phyloP scores from a whole-genome alignment of 2,113 vertebrate species.

The Ciconia stormi region DNA sequence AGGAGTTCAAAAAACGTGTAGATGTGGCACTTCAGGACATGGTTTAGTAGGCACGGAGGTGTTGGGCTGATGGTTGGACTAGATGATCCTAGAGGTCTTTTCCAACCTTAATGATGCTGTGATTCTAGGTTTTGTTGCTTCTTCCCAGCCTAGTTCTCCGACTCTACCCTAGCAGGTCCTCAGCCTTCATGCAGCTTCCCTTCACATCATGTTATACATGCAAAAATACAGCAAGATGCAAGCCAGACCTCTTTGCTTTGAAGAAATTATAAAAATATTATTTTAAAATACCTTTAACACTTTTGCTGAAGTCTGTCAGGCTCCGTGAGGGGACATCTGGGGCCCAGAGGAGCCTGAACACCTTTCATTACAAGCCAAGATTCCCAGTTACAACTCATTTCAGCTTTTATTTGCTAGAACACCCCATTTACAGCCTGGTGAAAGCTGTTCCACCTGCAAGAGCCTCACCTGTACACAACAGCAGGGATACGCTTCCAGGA shows the following conservation, averaged over 20 bases:
- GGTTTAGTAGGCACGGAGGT: too few relatives aligned
- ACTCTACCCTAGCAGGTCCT: neutral
- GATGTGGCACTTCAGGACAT: too few relatives aligned
- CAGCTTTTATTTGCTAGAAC: neutral
- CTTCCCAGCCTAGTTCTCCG: neutral
- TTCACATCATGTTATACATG: neutral
- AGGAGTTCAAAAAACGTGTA: too few relatives aligned
- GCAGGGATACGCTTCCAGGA: slow-evolving; percentile 98
- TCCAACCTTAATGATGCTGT: too few relatives aligned
- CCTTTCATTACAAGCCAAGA: neutral
- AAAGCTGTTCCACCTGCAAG: neutral
- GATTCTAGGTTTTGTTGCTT: neutral
- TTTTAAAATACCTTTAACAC: neutral
- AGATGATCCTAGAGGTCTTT: too few relatives aligned
- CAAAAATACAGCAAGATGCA: neutral
- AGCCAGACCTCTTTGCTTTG: neutral
- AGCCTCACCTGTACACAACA: slow-evolving; percentile 91
- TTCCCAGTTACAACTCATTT: neutral
- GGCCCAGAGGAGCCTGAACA: neutral
- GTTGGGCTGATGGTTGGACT: too few relatives aligned
- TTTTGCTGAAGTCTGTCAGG: neutral
- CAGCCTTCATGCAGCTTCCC: too few relatives aligned
- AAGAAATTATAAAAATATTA: neutral
- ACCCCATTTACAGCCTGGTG: accelerated
- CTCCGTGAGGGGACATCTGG: neutral